These are phyloP conservation scores for Upupa epops DNA, from an alignment of 2,113 vertebrate genomes.

Conservation along the genomic window DNA sequence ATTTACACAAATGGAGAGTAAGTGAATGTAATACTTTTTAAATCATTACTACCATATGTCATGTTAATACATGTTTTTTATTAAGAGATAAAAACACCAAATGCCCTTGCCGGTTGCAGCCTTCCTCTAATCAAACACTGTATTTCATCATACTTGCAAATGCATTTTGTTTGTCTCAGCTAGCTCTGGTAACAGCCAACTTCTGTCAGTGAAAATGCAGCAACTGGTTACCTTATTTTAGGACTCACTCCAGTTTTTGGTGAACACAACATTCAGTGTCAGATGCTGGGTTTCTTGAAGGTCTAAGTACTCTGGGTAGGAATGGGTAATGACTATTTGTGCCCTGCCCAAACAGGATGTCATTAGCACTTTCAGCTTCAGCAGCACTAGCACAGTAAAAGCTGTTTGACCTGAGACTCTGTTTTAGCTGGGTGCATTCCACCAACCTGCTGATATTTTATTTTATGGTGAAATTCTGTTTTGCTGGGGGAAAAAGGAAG, in stretches of 20 bases:
- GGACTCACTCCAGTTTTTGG: neutral
- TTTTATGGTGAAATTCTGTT: slow-evolving; percentile 16
- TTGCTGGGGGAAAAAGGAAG: neutral
- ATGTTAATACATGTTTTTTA: neutral
- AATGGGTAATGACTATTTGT: neutral
- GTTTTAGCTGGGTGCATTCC: too few relatives aligned
- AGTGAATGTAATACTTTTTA: neutral
- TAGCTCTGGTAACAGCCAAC: neutral
- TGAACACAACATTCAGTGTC: neutral
- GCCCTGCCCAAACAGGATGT: neutral
- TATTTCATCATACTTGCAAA: neutral
- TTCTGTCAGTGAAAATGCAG: neutral
- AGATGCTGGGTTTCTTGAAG: neutral
- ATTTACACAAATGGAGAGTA: neutral
- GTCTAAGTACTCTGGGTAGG: neutral
- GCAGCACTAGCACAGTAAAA: neutral
- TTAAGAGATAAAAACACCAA: neutral
- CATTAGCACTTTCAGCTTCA: neutral
- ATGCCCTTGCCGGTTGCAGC: neutral
- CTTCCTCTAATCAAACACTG: neutral
- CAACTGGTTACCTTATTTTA: neutral
- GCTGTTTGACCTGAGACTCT: neutral
- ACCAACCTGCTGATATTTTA: neutral
- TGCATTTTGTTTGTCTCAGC: neutral
- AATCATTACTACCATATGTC: neutral